Evolutionary conservation across 2,113 vertebrate species (phyloP).

Genomic region (Cyprinodon variegatus): DNA sequence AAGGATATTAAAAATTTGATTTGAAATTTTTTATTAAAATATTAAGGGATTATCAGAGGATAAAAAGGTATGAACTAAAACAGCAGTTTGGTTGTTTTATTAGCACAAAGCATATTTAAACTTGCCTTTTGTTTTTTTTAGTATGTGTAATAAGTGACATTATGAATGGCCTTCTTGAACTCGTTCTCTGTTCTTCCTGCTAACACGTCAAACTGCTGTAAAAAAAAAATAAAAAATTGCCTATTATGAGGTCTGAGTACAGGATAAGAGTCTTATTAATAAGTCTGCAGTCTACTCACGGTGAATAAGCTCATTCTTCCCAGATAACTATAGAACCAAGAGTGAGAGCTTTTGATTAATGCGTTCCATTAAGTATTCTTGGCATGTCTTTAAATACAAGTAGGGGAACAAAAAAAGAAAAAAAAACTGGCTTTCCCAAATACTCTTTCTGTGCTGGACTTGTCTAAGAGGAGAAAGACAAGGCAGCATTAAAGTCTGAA

Average conservation of each 20-base stretch:
- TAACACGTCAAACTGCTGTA: slow-evolving; percentile 8
- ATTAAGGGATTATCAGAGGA: neutral
- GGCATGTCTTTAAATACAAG: slow-evolving; percentile 27
- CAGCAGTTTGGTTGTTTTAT: neutral
- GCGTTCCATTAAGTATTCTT: slow-evolving; percentile 15
- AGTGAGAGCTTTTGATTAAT: slow-evolving; percentile 44
- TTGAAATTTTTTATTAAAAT: neutral
- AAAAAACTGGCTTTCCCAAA: neutral
- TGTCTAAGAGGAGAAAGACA: neutral
- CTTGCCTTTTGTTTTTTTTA: neutral
- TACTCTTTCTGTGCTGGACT: slow-evolving; percentile 1
- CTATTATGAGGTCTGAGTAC: neutral
- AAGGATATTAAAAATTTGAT: neutral
- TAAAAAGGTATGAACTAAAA: neutral
- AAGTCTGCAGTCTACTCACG: neutral
- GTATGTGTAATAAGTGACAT: neutral
- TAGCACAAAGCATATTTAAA: neutral
- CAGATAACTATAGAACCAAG: slow-evolving; percentile 27
- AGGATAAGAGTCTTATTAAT: slow-evolving; percentile 20
- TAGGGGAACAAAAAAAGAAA: slow-evolving; percentile 1
- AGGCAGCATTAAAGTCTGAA: neutral
- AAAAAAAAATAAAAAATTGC: slow-evolving; percentile 1
- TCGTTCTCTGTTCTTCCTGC: slow-evolving; percentile 6
- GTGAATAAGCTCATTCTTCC: slow-evolving; percentile 16
- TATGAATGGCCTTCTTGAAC: neutral